Evolutionary conservation across 2,797 vertebrate genomes (phyloP).

Genomic region (Siniperca undulata): DNA sequence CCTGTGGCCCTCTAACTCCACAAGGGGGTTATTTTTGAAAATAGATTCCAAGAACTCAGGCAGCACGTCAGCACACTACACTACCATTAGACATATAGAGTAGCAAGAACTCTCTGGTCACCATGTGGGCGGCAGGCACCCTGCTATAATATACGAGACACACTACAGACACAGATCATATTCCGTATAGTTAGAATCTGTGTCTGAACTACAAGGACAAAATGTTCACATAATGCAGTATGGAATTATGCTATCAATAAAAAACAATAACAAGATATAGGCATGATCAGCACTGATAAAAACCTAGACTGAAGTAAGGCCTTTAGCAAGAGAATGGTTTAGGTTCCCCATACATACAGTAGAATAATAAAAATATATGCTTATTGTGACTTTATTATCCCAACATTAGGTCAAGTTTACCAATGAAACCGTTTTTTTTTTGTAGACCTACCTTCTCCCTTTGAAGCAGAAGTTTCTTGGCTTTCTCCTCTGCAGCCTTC

Average conservation of each 20-base stretch:
- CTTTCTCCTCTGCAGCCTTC: constrained; percentile 88
- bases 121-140: background rate
- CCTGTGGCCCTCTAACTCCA: constrained; percentile 17
- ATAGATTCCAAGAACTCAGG: constrained; percentile 65
- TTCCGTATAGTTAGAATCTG: background rate
- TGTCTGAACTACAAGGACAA: constrained; percentile 3
- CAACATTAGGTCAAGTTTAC: background rate
- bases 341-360: background rate
- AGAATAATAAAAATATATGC: background rate
- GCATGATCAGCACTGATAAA: background rate
- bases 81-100: constrained; percentile 37
- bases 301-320: background rate
- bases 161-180: constrained; percentile 1
- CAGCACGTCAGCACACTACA: constrained; percentile 13
- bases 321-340: background rate
- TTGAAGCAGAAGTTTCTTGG: constrained; percentile 90
- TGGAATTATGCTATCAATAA: background rate
- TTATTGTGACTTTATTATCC: background rate
- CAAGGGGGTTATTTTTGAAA: constrained; percentile 69
- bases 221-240: constrained; percentile 14
- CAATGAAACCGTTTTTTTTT: background rate
- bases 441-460: constrained; percentile 90
- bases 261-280: background rate
- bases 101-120: constrained; percentile 15
- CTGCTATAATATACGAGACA: constrained; percentile 11